Evolutionary conservation across 2,888 invertebrate genomes (phyloP), one percentile per base, ranked within the genome.

Genomic region (Clistopyga incitator): DNA sequence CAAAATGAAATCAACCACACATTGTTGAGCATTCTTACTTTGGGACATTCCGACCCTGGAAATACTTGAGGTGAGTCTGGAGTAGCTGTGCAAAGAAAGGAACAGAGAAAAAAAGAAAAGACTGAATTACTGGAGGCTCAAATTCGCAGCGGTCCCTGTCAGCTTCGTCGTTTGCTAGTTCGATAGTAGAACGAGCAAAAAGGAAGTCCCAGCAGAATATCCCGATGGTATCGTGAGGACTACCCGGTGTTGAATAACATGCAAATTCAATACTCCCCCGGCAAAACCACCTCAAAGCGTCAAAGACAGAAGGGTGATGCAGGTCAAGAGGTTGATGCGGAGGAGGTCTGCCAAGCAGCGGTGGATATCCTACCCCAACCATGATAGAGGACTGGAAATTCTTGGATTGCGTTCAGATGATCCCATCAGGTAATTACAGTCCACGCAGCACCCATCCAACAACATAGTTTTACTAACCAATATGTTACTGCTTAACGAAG

Each of bases 181-280:
- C 18, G n/a, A 29, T 6, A 54, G 34, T 38, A 56, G 18, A 45
- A 20, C 34, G 25, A 52, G 23, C 50, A 65, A 78, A 78, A 78
- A 83, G 61, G 81, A 67, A 68, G 52, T 81, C 76, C 59, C 72
- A n/a, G 42, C 42, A 50, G 20, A 29, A 3, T 8, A 45, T 25
- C 25, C 34, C 45, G 2, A 74, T 45, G 56, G 64, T 61, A 78
- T 84, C 81, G 54, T 81, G 78, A 85, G 85, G 84, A 84, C 82
- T 86, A 87, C 84, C 86, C 82, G 84, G 76, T 84, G 71, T 84
- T 87, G 86, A 90, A 90, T 91, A 90, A 90, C 88, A 91, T 91
- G 91, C 89, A 91, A 90, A 90, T 91, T 89, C 88, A 89, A 90
- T 90, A 88, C 87, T 86, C 86, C 84, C 74, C 80, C 80, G 72